Evolutionary conservation across 2,888 invertebrate species (phyloP).

Genomic region (Phyllotreta cruciferae): DNA sequence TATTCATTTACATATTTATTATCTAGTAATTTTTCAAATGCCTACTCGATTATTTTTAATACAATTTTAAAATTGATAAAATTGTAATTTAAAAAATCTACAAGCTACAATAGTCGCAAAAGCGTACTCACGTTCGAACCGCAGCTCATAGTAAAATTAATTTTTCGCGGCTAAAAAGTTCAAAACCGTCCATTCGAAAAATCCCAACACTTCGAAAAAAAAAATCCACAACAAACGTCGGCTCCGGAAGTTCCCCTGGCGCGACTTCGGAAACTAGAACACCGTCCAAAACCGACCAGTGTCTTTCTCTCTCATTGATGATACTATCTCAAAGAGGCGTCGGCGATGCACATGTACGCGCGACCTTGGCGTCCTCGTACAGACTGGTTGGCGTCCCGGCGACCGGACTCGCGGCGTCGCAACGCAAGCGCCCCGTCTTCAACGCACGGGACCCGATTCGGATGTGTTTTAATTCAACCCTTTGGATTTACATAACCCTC

Average conservation of each 20-base stretch:
- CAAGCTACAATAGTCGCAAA: too few species aligned
- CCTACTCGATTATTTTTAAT: too few species aligned
- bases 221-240: neutral
- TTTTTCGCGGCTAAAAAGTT: too few species aligned
- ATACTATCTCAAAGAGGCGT: slow-evolving; percentile 24
- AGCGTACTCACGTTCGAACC: too few species aligned
- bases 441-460: slow-evolving; percentile 29
- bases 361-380: slow-evolving; percentile 58
- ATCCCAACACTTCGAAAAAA: neutral
- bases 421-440: slow-evolving; percentile 53
- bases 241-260: neutral
- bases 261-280: slow-evolving; percentile 11
- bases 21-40: too few species aligned
- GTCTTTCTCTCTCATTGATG: slow-evolving; percentile 23
- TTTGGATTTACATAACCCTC: slow-evolving; percentile 27
- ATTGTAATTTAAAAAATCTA: too few species aligned
- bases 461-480: slow-evolving; percentile 33
- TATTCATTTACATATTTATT: too few species aligned
- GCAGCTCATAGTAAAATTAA: too few species aligned
- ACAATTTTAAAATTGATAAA: too few species aligned
- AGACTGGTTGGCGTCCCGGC: slow-evolving; percentile 59
- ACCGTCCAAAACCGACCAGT: slow-evolving; percentile 11
- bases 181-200: neutral
- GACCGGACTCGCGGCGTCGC: slow-evolving; percentile 49
- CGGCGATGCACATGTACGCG: slow-evolving; percentile 34